Conservation (phyloP, 1,140 invertebrate species). For the Polypedilum pembai region DNA sequence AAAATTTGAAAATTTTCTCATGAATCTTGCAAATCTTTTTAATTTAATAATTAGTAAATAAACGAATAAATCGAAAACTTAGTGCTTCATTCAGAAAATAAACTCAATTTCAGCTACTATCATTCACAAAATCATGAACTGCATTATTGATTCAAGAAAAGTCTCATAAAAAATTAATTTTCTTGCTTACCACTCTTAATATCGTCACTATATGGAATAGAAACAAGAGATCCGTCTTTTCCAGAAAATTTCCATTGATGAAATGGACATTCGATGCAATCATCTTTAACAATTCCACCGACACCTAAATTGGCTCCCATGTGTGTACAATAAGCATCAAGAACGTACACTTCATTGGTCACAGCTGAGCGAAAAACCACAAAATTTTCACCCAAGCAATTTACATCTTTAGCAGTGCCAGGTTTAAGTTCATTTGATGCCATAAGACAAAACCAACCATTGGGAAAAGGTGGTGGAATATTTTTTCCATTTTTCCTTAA, state of each 20-base stretch:
- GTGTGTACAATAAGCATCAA: constrained; percentile 85
- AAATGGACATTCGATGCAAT: constrained; percentile 82
- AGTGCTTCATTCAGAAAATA: too few relatives aligned
- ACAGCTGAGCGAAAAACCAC: constrained; percentile 61
- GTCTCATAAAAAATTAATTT: too few relatives aligned
- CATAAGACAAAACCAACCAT: constrained; percentile 77
- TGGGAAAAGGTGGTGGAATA: constrained; percentile 76
- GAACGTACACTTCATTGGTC: constrained; percentile 53
- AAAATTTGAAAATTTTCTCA: too few relatives aligned
- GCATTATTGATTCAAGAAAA: constrained; percentile 7
- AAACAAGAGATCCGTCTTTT: constrained; percentile 58
- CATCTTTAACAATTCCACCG: constrained; percentile 63
- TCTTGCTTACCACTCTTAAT: background rate
- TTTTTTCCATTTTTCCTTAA: constrained; percentile 46
- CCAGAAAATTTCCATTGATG: constrained; percentile 77
- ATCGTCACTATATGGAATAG: constrained; percentile 55
- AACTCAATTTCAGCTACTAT: too few relatives aligned
- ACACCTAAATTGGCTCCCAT: constrained; percentile 76
- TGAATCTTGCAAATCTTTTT: too few relatives aligned
- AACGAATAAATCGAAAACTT: constrained; percentile 32
- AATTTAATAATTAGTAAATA: too few relatives aligned
- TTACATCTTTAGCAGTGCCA: constrained; percentile 55
- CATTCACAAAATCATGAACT: constrained; percentile 29
- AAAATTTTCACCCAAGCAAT: constrained; percentile 66
- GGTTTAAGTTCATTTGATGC: constrained; percentile 59